These are phyloP conservation scores for Mastigias papua DNA, from an alignment of 30 jellyfish, hydroid and myxozoan genomes.

Conservation along the genomic window DNA sequence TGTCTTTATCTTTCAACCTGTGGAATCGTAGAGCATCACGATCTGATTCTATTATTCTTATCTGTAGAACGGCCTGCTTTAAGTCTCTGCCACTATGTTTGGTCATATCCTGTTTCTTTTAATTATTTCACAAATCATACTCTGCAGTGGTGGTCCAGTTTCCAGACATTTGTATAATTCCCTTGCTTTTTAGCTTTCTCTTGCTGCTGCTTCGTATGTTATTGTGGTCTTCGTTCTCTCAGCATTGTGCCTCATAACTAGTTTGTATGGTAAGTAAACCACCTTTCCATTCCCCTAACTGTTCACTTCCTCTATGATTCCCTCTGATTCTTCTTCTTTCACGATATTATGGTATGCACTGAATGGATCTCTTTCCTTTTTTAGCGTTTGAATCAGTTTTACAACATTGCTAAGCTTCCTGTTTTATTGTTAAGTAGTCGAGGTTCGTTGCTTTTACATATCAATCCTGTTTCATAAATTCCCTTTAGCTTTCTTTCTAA, in stretches of 20 bases:
- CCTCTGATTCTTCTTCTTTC: conserved; percentile 36
- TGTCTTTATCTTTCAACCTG: too few species aligned
- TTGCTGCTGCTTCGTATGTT: too few species aligned
- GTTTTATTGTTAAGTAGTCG: conserved; percentile 14
- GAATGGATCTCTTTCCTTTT: conserved; percentile 47
- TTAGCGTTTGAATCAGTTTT: conserved; percentile 20
- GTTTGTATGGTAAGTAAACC: neutral
- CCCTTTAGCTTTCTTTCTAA: conserved; percentile 19
- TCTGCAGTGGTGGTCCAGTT: too few species aligned
- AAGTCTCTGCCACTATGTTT: too few species aligned
- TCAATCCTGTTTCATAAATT: conserved; percentile 49
- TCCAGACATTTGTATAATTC: too few species aligned
- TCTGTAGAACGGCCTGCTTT: too few species aligned
- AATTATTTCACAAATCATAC: too few species aligned
- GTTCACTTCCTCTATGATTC: conserved; percentile 40
- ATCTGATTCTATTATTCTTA: too few species aligned
- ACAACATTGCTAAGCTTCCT: conserved; percentile 54
- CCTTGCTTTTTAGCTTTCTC: too few species aligned
- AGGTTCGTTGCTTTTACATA: conserved; percentile 42
- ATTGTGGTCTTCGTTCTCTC: neutral
- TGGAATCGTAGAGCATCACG: too few species aligned
- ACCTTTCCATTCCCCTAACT: neutral
- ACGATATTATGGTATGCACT: conserved; percentile 33
- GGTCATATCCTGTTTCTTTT: too few species aligned
- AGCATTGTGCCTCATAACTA: neutral